phyloP scores from a whole-genome alignment of 2,797 vertebrate genomes.

The Chlorospingus semifuscus region DNA sequence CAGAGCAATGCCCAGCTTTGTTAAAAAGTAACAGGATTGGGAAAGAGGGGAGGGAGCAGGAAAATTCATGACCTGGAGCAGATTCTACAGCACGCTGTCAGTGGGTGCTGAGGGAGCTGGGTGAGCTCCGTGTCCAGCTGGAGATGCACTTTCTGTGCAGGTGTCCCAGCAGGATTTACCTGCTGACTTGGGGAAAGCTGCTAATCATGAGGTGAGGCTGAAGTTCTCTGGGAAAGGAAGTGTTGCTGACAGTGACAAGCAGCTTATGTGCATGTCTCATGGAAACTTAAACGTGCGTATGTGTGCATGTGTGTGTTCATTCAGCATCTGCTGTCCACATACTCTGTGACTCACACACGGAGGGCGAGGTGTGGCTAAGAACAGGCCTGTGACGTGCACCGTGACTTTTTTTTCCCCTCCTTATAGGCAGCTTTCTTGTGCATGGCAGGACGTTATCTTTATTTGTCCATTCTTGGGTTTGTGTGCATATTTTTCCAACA shows the following conservation, averaged over 20 bases:
- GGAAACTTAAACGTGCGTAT: neutral
- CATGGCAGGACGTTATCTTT: neutral
- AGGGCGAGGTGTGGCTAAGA: neutral
- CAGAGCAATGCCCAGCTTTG: neutral
- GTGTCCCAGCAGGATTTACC: neutral
- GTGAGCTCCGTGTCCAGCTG: rapidly evolving
- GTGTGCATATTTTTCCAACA: neutral
- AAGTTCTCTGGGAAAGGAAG: conserved; percentile 12
- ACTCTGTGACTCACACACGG: neutral
- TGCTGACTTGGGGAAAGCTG: neutral
- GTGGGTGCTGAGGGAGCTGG: neutral
- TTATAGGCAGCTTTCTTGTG: neutral
- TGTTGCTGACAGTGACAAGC: neutral
- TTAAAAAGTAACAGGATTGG: conserved; percentile 47
- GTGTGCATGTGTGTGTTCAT: neutral
- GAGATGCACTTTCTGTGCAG: rapidly evolving
- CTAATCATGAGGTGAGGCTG: neutral
- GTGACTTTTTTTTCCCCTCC: neutral
- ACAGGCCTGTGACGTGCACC: neutral
- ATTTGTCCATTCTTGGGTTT: neutral
- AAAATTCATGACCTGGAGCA: neutral
- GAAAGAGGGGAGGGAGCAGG: neutral
- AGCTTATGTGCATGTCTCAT: neutral
- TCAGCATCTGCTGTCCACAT: neutral
- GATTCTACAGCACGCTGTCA: neutral